These are phyloP conservation scores for Noctuana brunneofusca DNA, from an alignment of 2,888 invertebrate species.

Conservation along the genomic window DNA sequence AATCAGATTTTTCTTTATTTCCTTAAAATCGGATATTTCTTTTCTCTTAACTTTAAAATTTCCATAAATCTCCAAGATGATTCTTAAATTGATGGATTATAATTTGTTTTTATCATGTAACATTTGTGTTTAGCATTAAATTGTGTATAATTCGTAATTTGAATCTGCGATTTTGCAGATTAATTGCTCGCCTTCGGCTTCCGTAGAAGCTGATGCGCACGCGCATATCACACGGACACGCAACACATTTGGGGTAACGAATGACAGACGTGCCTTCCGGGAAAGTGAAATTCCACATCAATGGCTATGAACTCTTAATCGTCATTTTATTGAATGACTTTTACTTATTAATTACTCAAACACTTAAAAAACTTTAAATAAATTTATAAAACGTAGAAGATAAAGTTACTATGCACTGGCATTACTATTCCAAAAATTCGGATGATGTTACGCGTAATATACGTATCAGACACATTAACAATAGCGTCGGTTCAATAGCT, in stretches of 20 bases:
- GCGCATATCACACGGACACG: constrained; percentile 63
- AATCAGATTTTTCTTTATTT: neutral
- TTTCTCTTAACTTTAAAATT: neutral
- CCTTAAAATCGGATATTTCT: neutral
- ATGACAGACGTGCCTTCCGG: constrained; percentile 61
- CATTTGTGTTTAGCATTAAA: constrained; percentile 39
- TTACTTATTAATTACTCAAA: constrained; percentile 1
- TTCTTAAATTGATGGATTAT: constrained; percentile 7
- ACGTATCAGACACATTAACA: constrained; percentile 17
- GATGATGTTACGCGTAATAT: constrained; percentile 7
- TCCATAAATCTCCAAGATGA: neutral
- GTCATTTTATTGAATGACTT: constrained; percentile 8
- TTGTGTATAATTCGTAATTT: constrained; percentile 30
- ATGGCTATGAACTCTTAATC: constrained; percentile 1
- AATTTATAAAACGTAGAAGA: too few relatives aligned
- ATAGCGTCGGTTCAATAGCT: constrained; percentile 10
- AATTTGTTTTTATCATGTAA: constrained; percentile 32
- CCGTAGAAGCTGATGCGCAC: constrained; percentile 62
- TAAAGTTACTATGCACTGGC: too few relatives aligned
- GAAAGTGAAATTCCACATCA: constrained; percentile 52
- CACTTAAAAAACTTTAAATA: too few relatives aligned
- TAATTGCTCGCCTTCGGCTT: constrained; percentile 58
- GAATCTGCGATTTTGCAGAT: constrained; percentile 28
- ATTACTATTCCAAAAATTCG: neutral
- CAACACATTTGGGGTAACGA: constrained; percentile 46